Conservation (phyloP, 2,888 invertebrate genomes). For the Stegophylla sp. region DNA sequence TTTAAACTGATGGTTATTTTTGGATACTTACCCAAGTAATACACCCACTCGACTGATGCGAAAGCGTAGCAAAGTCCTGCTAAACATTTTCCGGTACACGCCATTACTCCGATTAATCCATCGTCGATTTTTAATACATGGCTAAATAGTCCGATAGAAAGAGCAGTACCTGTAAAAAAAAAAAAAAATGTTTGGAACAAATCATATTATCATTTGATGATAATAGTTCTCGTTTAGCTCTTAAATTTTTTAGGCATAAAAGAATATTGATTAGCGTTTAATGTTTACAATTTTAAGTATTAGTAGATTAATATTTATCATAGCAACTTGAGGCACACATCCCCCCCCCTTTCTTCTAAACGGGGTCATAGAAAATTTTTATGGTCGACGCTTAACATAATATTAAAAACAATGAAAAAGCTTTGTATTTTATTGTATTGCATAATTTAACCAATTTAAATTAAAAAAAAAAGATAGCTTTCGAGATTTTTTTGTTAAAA, state of each 20-base stretch:
- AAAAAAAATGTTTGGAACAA: slow-evolving; percentile 46
- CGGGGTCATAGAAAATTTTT: too few species aligned
- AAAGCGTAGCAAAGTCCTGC: slow-evolving; percentile 86
- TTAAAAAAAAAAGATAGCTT: too few species aligned
- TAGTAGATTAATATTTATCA: not conserved
- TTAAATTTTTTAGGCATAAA: not conserved
- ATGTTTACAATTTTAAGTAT: not conserved
- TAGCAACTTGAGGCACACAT: too few species aligned
- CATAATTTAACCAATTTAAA: too few species aligned
- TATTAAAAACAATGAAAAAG: too few species aligned
- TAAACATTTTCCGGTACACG: slow-evolving; percentile 83
- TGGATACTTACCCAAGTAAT: slow-evolving; percentile 74
- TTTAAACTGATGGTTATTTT: not conserved
- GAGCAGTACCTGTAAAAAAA: slow-evolving; percentile 73
- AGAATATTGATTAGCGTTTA: not conserved
- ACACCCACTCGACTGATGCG: slow-evolving; percentile 78
- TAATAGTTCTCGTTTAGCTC: too few species aligned
- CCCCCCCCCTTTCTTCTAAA: too few species aligned
- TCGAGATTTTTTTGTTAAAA: too few species aligned
- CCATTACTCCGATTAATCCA: slow-evolving; percentile 82
- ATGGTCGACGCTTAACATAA: too few species aligned
- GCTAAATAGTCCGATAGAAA: slow-evolving; percentile 83
- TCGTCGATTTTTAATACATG: slow-evolving; percentile 82
- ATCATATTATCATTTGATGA: not conserved
- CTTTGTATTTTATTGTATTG: too few species aligned